Percentiles rank a stretch among this genome's conserved stretches.
phyloP scores from a whole-genome alignment of 2,797 vertebrate species.

The Amblyraja radiata region DNA sequence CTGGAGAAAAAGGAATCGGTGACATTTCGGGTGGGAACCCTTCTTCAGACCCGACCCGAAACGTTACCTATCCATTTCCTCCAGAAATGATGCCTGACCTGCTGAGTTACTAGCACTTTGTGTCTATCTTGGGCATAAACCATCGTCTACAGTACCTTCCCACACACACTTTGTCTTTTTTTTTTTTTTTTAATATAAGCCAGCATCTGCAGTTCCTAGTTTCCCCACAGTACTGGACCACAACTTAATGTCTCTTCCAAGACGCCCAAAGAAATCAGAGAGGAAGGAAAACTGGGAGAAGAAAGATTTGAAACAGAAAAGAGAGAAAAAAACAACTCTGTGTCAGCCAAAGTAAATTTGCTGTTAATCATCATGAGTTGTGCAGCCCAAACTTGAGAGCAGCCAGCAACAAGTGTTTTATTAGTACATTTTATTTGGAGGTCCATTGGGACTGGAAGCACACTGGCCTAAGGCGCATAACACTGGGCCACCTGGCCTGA shows the following conservation, averaged over 20 bases:
- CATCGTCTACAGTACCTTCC: too few species aligned
- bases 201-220: too few species aligned
- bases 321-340: neutral
- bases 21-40: too few species aligned
- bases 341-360: constrained; percentile 11
- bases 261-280: neutral
- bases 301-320: neutral
- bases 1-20: too few species aligned
- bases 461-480: neutral
- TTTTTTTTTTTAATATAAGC: too few species aligned
- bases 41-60: too few species aligned
- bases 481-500: neutral
- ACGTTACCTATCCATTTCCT: too few species aligned
- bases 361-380: constrained; percentile 1
- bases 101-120: too few species aligned
- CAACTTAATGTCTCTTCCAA: neutral
- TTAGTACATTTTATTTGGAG: neutral
- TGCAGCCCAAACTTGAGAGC: neutral
- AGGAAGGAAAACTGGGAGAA: too few species aligned
- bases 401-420: neutral
- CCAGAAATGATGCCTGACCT: too few species aligned
- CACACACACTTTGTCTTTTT: too few species aligned
- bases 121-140: too few species aligned
- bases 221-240: neutral
- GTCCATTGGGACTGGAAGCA: neutral